phyloP scores from a whole-genome alignment of 2,797 vertebrate genomes.

The Mycteria americana region DNA sequence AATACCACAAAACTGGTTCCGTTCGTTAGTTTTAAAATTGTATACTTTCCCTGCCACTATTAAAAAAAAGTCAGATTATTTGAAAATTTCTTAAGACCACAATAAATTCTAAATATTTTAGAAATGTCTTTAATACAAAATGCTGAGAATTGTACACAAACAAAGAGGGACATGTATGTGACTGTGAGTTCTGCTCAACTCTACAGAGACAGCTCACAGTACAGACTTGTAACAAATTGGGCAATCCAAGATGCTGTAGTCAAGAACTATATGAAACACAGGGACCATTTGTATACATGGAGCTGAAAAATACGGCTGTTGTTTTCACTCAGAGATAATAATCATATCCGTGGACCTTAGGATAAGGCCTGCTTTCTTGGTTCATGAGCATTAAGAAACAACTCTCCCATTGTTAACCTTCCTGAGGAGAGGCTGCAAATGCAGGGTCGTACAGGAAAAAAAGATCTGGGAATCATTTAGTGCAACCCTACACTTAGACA shows the following conservation, averaged over 20 bases:
- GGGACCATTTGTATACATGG: conserved; percentile 76
- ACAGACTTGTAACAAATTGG: conserved; percentile 88
- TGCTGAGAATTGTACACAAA: neutral
- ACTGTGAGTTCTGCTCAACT: conserved; percentile 61
- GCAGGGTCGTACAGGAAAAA: conserved; percentile 83
- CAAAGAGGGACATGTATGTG: conserved; percentile 28
- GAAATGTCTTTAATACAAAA: conserved; percentile 24
- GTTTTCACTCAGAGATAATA: conserved; percentile 79
- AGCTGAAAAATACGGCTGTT: conserved; percentile 73
- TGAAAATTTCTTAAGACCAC: neutral
- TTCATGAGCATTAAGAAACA: conserved; percentile 87
- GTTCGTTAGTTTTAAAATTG: neutral
- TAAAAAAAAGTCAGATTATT: neutral
- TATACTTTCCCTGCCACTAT: neutral
- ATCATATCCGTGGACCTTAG: conserved; percentile 79
- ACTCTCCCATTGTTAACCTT: conserved; percentile 83
- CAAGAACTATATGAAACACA: conserved; percentile 67
- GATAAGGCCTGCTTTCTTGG: conserved; percentile 82
- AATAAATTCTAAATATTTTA: conserved; percentile 32
- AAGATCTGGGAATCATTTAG: conserved; percentile 87
- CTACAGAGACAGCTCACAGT: conserved; percentile 76
- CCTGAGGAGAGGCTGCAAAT: conserved; percentile 83
- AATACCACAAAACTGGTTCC: neutral
- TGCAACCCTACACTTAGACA: conserved; percentile 89
- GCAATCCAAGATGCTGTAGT: conserved; percentile 78